Conservation (phyloP, 2,888 invertebrate genomes). For the Synanthedon tipuliformis region DNA sequence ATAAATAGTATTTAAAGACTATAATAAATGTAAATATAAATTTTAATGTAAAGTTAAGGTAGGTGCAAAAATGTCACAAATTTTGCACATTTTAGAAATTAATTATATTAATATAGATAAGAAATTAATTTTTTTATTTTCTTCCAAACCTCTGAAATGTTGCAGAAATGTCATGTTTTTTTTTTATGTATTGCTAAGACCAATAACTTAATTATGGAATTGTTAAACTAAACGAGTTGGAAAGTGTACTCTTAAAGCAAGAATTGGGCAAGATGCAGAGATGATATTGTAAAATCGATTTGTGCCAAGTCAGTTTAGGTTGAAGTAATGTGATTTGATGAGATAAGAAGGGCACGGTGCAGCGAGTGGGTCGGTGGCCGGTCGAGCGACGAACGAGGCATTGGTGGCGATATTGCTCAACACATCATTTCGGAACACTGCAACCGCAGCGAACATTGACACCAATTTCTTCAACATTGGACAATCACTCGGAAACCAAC, state of each 20-base stretch:
- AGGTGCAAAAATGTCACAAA: too few species aligned
- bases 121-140: too few species aligned
- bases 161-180: too few species aligned
- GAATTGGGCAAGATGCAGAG: not conserved
- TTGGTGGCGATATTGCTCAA: slow-evolving; percentile 43
- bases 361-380: slow-evolving; percentile 36
- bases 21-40: too few species aligned
- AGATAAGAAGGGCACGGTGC: slow-evolving; percentile 42
- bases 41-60: too few species aligned
- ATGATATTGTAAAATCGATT: not conserved
- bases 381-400: slow-evolving; percentile 6
- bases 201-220: too few species aligned
- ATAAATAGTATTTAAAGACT: too few species aligned
- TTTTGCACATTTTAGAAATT: too few species aligned
- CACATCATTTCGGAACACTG: slow-evolving; percentile 64
- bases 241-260: not conserved
- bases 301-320: not conserved
- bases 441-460: slow-evolving; percentile 69
- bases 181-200: too few species aligned
- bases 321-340: slow-evolving; percentile 38
- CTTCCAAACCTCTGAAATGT: too few species aligned
- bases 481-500: slow-evolving; percentile 34
- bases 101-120: too few species aligned
- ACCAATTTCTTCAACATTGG: slow-evolving; percentile 57
- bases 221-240: too few species aligned